Conservation (phyloP, 2,888 invertebrate species). For the Geophilus truncorum region DNA sequence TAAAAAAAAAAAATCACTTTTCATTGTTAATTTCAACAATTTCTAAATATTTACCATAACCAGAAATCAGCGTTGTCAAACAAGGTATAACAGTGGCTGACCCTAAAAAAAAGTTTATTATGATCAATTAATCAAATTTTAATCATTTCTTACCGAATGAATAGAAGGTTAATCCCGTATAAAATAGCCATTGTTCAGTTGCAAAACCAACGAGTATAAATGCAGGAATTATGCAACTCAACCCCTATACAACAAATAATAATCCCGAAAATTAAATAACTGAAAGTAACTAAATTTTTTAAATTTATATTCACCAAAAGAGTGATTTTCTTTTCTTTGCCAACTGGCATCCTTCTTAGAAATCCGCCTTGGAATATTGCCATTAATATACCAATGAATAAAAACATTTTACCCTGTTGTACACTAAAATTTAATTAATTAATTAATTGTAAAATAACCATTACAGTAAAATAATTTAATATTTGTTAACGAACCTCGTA, state of each 20-base stretch:
- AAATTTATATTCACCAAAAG: conserved; percentile 52
- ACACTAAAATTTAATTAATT: conserved; percentile 63
- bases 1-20: too few relatives aligned
- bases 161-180: conserved; percentile 77
- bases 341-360: conserved; percentile 64
- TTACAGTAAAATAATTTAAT: neutral
- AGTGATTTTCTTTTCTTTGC: conserved; percentile 66
- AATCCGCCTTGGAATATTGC: conserved; percentile 79
- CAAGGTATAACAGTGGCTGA: conserved; percentile 85
- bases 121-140: too few relatives aligned
- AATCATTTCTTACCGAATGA: conserved; percentile 89
- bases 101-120: too few relatives aligned
- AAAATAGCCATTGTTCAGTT: conserved; percentile 57
- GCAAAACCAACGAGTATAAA: conserved; percentile 80
- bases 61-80: conserved; percentile 86
- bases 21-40: too few relatives aligned
- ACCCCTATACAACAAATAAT: conserved; percentile 55
- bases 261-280: conserved; percentile 18
- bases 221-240: conserved; percentile 77
- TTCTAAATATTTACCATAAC: conserved; percentile 59
- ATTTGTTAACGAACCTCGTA: conserved; percentile 52
- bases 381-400: conserved; percentile 89
- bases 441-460: neutral
- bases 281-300: too few relatives aligned
- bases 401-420: conserved; percentile 98